A percentile compares a stretch with the other conserved stretches of the same genome.
Conservation (phyloP, 2,113 vertebrate species). For the Myrmecobius fasciatus region DNA sequence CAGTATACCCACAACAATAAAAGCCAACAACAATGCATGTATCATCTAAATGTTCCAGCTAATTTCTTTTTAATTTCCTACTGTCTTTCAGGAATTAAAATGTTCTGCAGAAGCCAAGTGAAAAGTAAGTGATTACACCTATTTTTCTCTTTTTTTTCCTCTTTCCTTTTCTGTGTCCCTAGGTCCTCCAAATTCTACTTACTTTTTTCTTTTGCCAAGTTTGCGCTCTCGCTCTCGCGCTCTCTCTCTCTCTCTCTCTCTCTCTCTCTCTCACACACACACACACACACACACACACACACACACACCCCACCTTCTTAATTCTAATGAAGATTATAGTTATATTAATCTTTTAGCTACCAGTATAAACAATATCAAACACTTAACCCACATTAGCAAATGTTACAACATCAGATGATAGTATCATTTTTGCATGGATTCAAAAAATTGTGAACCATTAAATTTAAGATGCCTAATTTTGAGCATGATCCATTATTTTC, state of each 20-base stretch:
- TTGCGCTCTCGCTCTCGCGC: no score
- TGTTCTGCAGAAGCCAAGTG: constrained; percentile 46
- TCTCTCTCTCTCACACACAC: no score
- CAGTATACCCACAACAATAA: constrained; percentile 32
- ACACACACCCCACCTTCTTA: not conserved
- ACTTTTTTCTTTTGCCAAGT: constrained; percentile 39
- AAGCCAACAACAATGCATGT: not conserved
- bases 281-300: constrained; percentile 17
- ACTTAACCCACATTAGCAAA: constrained; percentile 35
- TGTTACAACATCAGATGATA: not conserved
- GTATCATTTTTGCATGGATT: constrained; percentile 24
- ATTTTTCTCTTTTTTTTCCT: not conserved
- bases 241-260: no score
- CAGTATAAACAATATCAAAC: constrained; percentile 29
- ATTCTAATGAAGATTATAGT: constrained; percentile 35
- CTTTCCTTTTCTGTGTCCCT: constrained; percentile 7
- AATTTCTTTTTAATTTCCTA: constrained; percentile 71
- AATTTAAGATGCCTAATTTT: not conserved
- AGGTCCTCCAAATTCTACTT: constrained; percentile 32
- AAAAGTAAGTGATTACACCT: not conserved
- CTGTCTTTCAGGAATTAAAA: constrained; percentile 55
- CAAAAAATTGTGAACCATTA: not conserved
- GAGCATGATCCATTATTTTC: not conserved
- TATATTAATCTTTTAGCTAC: constrained; percentile 26
- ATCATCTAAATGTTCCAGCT: constrained; percentile 57